Percentiles rank a stretch among this genome's conserved stretches.
Conservation (phyloP, 1,140 invertebrate species). For the Leptinotarsa undecemlineata region DNA sequence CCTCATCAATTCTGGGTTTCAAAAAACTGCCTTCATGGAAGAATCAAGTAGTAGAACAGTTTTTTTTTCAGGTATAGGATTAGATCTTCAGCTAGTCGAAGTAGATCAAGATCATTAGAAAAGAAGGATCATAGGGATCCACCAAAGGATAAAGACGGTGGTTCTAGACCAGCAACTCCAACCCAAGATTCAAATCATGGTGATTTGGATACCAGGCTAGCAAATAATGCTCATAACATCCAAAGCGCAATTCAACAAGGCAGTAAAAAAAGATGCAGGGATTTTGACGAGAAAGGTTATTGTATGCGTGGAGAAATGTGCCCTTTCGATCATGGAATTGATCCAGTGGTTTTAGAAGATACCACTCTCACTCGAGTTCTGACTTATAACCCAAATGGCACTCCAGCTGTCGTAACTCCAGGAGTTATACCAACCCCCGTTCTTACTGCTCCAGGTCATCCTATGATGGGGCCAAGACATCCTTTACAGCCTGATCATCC, state of each 20-base stretch:
- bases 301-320: slow-evolving; percentile 95
- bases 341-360: slow-evolving; percentile 92
- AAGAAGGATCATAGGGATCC: slow-evolving; percentile 40
- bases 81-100: slow-evolving; percentile 37
- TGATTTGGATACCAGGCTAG: slow-evolving; percentile 63
- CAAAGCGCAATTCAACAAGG: slow-evolving; percentile 57
- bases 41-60: not conserved
- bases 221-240: slow-evolving; percentile 59
- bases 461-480: slow-evolving; percentile 34
- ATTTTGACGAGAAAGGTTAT: slow-evolving; percentile 72
- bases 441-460: slow-evolving; percentile 49
- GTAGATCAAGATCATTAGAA: slow-evolving; percentile 41
- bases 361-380: slow-evolving; percentile 64
- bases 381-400: slow-evolving; percentile 60
- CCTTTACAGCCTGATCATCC: slow-evolving; percentile 55
- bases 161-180: slow-evolving; percentile 57
- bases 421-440: slow-evolving; percentile 46
- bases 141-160: slow-evolving; percentile 31
- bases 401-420: slow-evolving; percentile 30
- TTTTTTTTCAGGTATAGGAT: slow-evolving; percentile 17
- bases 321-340: slow-evolving; percentile 91
- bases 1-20: not conserved
- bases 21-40: not conserved
- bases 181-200: slow-evolving; percentile 66
- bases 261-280: slow-evolving; percentile 67